phyloP scores from a whole-genome alignment of 2,888 invertebrate genomes.

The Chelonus formosanus region DNA sequence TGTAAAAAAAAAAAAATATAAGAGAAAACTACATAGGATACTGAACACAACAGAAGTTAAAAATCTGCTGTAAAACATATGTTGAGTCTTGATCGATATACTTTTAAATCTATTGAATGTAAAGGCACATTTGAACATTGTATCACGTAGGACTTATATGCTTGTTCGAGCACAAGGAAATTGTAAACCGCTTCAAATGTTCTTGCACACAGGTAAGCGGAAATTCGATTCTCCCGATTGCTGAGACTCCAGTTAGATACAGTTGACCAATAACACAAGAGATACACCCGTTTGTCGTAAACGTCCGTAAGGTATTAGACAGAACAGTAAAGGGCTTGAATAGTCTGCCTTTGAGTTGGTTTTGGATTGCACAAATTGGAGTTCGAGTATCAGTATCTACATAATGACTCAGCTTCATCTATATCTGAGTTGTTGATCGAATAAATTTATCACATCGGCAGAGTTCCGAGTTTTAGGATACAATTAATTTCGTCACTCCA shows the following conservation, averaged over 20 bases:
- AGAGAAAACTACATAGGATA: no score
- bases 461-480: no score
- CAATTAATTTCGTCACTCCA: no score
- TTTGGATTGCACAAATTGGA: conserved; percentile 43
- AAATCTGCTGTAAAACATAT: no score
- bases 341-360: conserved; percentile 34
- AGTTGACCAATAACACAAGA: conserved; percentile 25
- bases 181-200: conserved; percentile 18
- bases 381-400: conserved; percentile 39
- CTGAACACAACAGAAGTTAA: no score
- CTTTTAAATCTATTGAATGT: not conserved
- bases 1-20: no score
- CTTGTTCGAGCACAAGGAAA: conserved; percentile 28
- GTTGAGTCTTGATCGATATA: no score
- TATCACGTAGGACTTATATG: conserved; percentile 12
- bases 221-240: conserved; percentile 12
- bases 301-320: conserved; percentile 34
- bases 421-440: conserved; percentile 15
- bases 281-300: conserved; percentile 30
- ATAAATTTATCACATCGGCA: not conserved
- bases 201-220: conserved; percentile 28
- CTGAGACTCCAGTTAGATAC: conserved; percentile 23
- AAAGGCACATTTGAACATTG: conserved; percentile 20
- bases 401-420: conserved; percentile 36
- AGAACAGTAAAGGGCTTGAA: conserved; percentile 37